A percentile compares a stretch with the other conserved stretches of the same genome.
These are phyloP conservation scores for Ichneumoninae sp. DNA, from an alignment of 2,888 invertebrate species.

Conservation along the genomic window DNA sequence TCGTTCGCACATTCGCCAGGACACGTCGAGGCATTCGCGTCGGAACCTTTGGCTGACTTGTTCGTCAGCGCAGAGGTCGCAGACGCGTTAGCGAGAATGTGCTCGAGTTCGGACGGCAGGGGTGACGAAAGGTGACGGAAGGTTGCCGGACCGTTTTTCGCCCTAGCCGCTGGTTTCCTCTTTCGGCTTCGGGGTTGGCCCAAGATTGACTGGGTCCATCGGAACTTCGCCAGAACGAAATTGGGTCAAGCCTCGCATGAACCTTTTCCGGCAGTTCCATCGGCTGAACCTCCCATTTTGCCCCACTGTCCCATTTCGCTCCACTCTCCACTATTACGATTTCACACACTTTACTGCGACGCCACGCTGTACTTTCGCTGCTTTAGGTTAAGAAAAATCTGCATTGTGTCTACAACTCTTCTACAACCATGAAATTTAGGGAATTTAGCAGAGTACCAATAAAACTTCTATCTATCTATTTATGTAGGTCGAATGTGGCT, in stretches of 20 bases:
- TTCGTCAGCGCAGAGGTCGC: neutral
- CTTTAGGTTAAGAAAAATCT: too few relatives aligned
- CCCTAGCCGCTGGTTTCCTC: neutral
- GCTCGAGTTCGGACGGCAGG: neutral
- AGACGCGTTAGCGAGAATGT: neutral
- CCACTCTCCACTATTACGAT: too few relatives aligned
- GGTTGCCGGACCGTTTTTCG: constrained; percentile 8
- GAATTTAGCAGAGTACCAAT: too few relatives aligned
- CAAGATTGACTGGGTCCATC: constrained; percentile 41
- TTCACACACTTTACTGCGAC: too few relatives aligned
- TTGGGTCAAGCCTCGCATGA: constrained; percentile 21
- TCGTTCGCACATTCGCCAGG: constrained; percentile 1
- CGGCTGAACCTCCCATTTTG: too few relatives aligned
- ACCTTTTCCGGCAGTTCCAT: neutral
- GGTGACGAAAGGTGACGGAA: neutral
- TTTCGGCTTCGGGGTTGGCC: neutral
- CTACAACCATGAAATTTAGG: too few relatives aligned
- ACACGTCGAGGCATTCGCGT: constrained; percentile 6
- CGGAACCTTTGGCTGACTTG: constrained; percentile 38
- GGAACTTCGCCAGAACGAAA: constrained; percentile 29
- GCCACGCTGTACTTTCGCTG: too few relatives aligned
- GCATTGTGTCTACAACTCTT: too few relatives aligned
- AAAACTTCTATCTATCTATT: too few relatives aligned
- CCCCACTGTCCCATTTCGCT: too few relatives aligned
- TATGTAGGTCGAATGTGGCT: neutral